Base-by-base conservation (phyloP, 2,797 vertebrate species). In the Botia almorhae region DNA sequence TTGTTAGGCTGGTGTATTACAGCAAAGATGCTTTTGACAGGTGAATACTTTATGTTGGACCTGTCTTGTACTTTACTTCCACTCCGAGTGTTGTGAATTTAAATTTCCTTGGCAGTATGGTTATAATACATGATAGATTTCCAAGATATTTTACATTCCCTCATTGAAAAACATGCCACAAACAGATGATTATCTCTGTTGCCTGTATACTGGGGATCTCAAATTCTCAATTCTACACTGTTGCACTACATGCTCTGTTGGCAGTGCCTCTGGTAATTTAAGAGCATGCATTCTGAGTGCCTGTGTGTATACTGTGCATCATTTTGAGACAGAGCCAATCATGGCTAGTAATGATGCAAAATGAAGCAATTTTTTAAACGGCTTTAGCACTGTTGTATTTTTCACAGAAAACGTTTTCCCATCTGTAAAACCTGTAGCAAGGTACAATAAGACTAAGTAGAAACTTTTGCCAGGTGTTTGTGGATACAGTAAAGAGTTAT, bases 11-110 rank as follows among this genome's bases (percentile, higher is more conserved):
- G 29, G n/a, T 53, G 29, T 64, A 43, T 23, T 61, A 63, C 56
- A 63, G 26, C n/a, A 63, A 23, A 71, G 68, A 46, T 53, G 16
- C 26, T 63, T 43, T 61, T 63, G 26, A 78, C 53, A 56, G 33
- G 51, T 48, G 75, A 60, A 60, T 69, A 69, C 16, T 17, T 53
- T 77, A 12, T 69, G 23, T 21, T 46, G 21, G 17, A 76, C 64
- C 36, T 12, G 64, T 76, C 64, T 56, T 55, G 19, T 19, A 12
- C 51, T 58, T 58, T 21, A 65, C 17, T 65, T 10, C 17, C 16
- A 19, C 29, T 77, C 6, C 29, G 7, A 60, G 21, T 69, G 65
- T 48, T 77, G 11, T 5, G 17, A 19, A 33, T 69, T 69, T 1
- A 76, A 13, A 46, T 68, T n/a, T 65, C 16, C 10, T 56, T 68